Evolutionary conservation across 2,113 vertebrate species (phyloP).

Genomic region (Stigmatopora nigra): DNA sequence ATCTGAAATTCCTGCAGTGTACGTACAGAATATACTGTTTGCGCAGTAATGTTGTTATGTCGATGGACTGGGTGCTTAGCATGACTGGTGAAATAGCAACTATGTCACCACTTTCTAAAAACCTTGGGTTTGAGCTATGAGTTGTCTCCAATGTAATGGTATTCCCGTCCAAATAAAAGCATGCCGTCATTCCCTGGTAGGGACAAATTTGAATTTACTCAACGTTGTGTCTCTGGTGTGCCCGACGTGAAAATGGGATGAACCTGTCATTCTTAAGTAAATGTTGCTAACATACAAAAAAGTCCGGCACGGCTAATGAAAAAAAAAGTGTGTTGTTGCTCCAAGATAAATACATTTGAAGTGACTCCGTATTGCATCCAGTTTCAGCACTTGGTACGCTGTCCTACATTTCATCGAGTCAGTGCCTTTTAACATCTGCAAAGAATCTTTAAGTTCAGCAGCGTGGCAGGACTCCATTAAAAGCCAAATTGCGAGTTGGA

Average conservation of each 20-base stretch:
- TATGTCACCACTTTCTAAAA: not conserved
- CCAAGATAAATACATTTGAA: slow-evolving; percentile 22
- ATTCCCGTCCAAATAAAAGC: not conserved
- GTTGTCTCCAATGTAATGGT: not conserved
- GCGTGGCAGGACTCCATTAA: slow-evolving; percentile 99
- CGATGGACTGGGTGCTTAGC: not conserved
- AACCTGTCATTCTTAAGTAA: not conserved
- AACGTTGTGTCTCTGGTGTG: not conserved
- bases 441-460: slow-evolving; percentile 92
- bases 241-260: not conserved
- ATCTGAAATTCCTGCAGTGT: slow-evolving; percentile 11
- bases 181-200: not conserved
- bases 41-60: not conserved
- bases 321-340: slow-evolving; percentile 23
- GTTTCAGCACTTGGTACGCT: slow-evolving; percentile 46
- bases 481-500: slow-evolving; percentile 95
- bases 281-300: slow-evolving; percentile 16
- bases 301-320: slow-evolving; percentile 21
- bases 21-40: not conserved
- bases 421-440: slow-evolving; percentile 93
- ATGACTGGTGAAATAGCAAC: not conserved
- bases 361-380: slow-evolving; percentile 25
- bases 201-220: not conserved
- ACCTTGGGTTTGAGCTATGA: not conserved
- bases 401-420: slow-evolving; percentile 81